These are phyloP conservation scores for Sinotaia quadrata DNA, from an alignment of 2,888 invertebrate genomes.

Conservation along the genomic window DNA sequence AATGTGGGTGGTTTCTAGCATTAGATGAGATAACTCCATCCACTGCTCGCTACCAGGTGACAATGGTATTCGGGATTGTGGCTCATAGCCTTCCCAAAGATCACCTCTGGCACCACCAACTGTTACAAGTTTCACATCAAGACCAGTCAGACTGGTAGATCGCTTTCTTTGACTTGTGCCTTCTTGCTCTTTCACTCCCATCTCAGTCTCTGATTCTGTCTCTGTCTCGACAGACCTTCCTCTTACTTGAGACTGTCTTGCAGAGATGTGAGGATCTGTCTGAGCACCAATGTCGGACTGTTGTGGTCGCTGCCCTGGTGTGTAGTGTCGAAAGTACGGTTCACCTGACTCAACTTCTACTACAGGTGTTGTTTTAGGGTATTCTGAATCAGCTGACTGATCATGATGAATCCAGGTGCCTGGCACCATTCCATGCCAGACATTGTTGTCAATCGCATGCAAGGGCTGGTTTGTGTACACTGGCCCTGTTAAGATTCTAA, in stretches of 20 bases:
- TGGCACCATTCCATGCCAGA: neutral
- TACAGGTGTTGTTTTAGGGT: neutral
- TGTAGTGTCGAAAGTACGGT: slow-evolving; percentile 28
- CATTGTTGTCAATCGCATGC: neutral
- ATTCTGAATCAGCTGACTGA: neutral
- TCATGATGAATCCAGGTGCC: neutral
- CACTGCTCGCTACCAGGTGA: slow-evolving; percentile 34
- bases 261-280: slow-evolving; percentile 13
- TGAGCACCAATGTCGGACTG: slow-evolving; percentile 31
- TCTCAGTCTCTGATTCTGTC: neutral
- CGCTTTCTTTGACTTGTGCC: neutral
- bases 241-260: neutral
- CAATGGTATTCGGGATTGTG: neutral
- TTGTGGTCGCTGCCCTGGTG: slow-evolving; percentile 4
- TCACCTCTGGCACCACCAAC: neutral
- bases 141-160: neutral
- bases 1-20: slow-evolving; percentile 52
- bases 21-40: slow-evolving; percentile 51
- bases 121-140: neutral
- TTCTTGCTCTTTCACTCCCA: neutral
- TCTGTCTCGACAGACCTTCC: neutral
- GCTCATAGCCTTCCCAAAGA: neutral
- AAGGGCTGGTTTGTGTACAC: neutral
- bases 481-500: neutral
- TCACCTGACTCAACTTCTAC: slow-evolving; percentile 31